Evolutionary conservation across 1,140 invertebrate genomes (phyloP).

Genomic region (Ooceraea biroi): DNA sequence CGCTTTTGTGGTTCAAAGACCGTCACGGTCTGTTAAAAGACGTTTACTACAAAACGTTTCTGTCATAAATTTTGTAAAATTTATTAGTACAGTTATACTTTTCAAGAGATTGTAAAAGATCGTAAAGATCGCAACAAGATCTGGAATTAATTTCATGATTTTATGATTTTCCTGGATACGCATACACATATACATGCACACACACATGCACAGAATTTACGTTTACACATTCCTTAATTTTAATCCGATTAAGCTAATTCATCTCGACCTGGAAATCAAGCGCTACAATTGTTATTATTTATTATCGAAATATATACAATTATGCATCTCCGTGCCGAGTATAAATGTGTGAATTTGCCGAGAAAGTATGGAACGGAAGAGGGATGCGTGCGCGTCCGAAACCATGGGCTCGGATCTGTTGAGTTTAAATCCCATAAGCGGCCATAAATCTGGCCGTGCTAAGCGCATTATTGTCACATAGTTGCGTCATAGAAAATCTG

Average conservation of each 20-base stretch:
- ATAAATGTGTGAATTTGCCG: slow-evolving; percentile 56
- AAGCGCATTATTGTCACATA: slow-evolving; percentile 81
- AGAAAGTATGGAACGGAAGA: slow-evolving; percentile 43
- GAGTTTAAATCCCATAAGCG: slow-evolving; percentile 84
- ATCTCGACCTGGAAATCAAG: slow-evolving; percentile 8
- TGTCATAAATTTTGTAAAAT: too few species aligned
- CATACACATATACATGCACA: too few species aligned
- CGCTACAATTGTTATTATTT: slow-evolving; percentile 40
- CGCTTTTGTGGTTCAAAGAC: too few species aligned
- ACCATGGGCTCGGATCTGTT: slow-evolving; percentile 79
- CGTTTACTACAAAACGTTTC: too few species aligned
- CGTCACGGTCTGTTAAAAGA: too few species aligned
- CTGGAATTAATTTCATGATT: too few species aligned
- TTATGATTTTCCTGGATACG: too few species aligned
- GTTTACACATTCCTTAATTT: slow-evolving; percentile 2
- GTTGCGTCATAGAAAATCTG: slow-evolving; percentile 61
- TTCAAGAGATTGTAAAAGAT: too few species aligned
- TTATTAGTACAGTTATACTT: too few species aligned
- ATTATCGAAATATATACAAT: slow-evolving; percentile 34
- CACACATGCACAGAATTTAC: not conserved
- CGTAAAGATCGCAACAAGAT: too few species aligned
- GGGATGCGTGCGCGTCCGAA: slow-evolving; percentile 44
- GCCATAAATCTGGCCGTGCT: slow-evolving; percentile 80
- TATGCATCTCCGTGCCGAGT: slow-evolving; percentile 15
- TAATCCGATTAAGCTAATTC: not conserved